Base-by-base conservation (phyloP, 2,797 vertebrate genomes). In the Nyctalus aviator region DNA sequence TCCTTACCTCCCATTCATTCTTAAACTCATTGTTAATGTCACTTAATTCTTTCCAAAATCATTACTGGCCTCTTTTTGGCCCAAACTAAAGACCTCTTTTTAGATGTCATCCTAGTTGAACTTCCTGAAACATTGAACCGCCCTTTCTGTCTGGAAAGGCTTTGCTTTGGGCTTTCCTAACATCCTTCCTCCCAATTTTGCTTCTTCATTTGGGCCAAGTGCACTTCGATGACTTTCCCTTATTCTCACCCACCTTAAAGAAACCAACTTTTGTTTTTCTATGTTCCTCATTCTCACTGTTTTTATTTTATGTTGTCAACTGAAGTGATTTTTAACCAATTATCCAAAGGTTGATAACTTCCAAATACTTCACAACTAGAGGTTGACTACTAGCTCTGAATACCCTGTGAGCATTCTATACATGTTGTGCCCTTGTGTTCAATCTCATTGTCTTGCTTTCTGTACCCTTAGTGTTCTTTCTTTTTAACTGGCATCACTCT, bases 31-130 rank as follows among this genome's bases (percentile, higher is more conserved):
- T 88, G 18, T 14, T 64, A 59, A 71, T n/a, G 20, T 64, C 71
- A 57, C 14, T 88, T 83, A 46, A 50, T 46, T 81, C 41, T 55
- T 64, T 83, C 48, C 50, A 90, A 93, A 97, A 41, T 53, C 17
- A 46, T 46, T 84, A 46, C 17, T 69, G 35, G n/a, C 20, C 13
- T 90, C 8, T 37, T 32, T 44, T 9, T 88, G 73, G 11, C 21
- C 46, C 48, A 95, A 91, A 81, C 23, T 41, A 48, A 93, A 92
- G 64, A 10, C 20, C 11, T 35, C 13, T 17, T 44, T 95, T 83
- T 48, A 85, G 37, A 46, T 86, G 25, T 30, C 14, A 48, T 35
- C 23, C 8, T 69, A 32, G 57, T 76, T 84, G 46, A 78, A 66
- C 35, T 71, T 87, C 53, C 18, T 44, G 10, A 91, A 75, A 78